Base-by-base conservation (phyloP, 2,888 invertebrate genomes). In the Trachelus stipa region DNA sequence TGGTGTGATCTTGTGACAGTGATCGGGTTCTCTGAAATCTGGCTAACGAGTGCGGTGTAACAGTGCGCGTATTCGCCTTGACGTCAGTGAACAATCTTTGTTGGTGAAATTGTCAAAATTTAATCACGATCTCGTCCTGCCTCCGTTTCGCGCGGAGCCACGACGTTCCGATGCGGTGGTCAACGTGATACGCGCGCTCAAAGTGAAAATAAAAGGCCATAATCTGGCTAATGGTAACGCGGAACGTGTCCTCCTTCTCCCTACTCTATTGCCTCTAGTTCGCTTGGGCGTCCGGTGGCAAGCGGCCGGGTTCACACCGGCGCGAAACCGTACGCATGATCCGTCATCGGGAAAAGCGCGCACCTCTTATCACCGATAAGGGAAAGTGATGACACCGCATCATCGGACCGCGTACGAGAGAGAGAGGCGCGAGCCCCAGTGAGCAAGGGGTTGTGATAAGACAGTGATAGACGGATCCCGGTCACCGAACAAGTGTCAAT, bases 351-450 rank as follows among this genome's bases (percentile, higher is more conserved):
- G 31, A 71, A 31, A 33, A 31, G 71, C 31, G 71, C 33, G 71
- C 34, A 71, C 31, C 56, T 56, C 56, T 71, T 71, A 71, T 71
- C 71, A 83, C 82, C 82, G 81, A 83, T 82, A 83, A 82, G 80
- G 79, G 79, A 81, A 81, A 82, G 80, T 73, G 68, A 78, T 68
- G 69, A 11, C 75, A 73, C 79, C 74, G 77, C 69, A 73, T 77
- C 79, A 73, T 77, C 79, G 78, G 31, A 31, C 68, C 74, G 34
- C 37, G 34, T 12, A 68, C 73, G 73, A 34, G 56, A 31, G 74
- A 33, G 68, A 35, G 74, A 68, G 73, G 40, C 34, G 34, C 40
- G 69, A 75, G 15, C 68, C 37, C 34, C 76, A 69, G 68, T 33
- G 74, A 76, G 35, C 12, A n/a, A 76, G 35, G 23, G 77, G 73